These are phyloP conservation scores for Hapalemur alaotrensis DNA, from an alignment of 2,797 vertebrate genomes.

Conservation along the genomic window DNA sequence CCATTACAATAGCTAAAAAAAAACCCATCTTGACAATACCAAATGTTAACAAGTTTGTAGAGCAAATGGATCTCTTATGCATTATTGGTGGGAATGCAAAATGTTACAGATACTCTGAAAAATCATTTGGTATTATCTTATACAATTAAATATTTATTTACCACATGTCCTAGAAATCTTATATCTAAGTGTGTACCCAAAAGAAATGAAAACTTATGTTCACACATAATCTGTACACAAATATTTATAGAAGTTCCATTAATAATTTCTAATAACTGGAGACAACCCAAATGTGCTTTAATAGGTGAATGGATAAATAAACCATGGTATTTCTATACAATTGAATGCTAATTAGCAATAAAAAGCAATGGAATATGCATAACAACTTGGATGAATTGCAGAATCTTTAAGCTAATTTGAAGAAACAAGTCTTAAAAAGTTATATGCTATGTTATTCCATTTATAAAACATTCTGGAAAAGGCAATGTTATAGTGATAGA, in stretches of 20 bases:
- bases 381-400: background rate
- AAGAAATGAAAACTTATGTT: background rate
- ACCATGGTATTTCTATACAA: background rate
- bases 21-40: background rate
- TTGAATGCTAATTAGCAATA: background rate
- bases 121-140: background rate
- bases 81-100: background rate
- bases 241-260: background rate
- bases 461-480: background rate
- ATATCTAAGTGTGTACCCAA: background rate
- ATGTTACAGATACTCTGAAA: background rate
- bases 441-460: background rate
- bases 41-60: background rate
- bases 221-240: background rate
- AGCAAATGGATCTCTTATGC: background rate
- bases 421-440: background rate
- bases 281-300: background rate
- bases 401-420: background rate
- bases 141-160: background rate
- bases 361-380: background rate
- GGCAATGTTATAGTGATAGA: background rate
- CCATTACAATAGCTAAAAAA: background rate
- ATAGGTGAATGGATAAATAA: background rate
- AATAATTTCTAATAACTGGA: slow-evolving; percentile 1
- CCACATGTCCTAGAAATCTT: background rate